Conservation (phyloP, 2,888 invertebrate genomes). For the Elaeidobius kamerunicus region DNA sequence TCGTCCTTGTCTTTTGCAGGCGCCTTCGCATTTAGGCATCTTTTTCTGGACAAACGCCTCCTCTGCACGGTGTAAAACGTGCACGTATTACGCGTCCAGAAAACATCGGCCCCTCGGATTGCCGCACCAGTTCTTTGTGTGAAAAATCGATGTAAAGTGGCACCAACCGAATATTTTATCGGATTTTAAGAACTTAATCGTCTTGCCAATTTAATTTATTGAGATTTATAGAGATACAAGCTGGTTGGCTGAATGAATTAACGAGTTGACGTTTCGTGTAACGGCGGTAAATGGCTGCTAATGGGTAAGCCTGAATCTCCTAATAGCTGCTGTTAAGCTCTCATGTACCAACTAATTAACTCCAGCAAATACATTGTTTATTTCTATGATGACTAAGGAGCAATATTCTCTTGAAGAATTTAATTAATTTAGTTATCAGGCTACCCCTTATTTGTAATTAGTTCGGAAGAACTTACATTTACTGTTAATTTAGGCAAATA, state of each 20-base stretch:
- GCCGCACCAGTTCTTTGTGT: slow-evolving; percentile 29
- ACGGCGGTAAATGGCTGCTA: background rate
- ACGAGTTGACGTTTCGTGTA: background rate
- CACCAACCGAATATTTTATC: slow-evolving; percentile 26
- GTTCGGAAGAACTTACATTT: too few relatives aligned
- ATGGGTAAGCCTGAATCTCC: too few relatives aligned
- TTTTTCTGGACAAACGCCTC: slow-evolving; percentile 18
- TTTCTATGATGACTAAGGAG: too few relatives aligned
- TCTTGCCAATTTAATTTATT: slow-evolving; percentile 21
- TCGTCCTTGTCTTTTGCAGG: slow-evolving; percentile 7
- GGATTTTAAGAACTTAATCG: slow-evolving; percentile 22
- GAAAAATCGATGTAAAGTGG: slow-evolving; percentile 31
- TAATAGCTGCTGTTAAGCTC: too few relatives aligned
- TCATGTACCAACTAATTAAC: too few relatives aligned
- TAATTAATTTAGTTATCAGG: too few relatives aligned
- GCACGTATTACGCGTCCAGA: slow-evolving; percentile 29
- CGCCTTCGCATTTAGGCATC: slow-evolving; percentile 6
- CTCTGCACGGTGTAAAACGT: slow-evolving; percentile 23
- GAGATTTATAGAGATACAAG: slow-evolving; percentile 1
- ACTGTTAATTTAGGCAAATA: too few relatives aligned
- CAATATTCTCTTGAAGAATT: too few relatives aligned
- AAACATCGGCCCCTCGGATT: slow-evolving; percentile 24
- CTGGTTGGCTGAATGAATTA: background rate
- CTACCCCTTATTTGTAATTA: too few relatives aligned
- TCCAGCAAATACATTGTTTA: too few relatives aligned